Base-by-base conservation (phyloP, 2,888 invertebrate genomes). In the Drosophila subquinaria region DNA sequence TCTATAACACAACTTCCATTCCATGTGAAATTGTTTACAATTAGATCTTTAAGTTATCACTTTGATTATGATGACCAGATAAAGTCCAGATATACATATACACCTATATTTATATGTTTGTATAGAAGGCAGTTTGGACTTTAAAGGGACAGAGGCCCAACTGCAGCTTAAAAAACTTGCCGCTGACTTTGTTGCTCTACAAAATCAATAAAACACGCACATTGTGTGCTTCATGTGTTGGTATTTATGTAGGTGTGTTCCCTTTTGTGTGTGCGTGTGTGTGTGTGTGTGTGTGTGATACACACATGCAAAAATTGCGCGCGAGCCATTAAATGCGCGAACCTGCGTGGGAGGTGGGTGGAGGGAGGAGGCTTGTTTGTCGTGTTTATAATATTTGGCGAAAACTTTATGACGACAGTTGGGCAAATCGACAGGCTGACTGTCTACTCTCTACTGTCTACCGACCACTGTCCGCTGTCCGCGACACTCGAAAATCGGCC, bases 121-220 rank as follows among this genome's bases (percentile, higher is more conserved):
- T 15, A 40, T 40, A 38, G 23, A 35, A 5, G 17, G 0, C 5
- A 5, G 11, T 15, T 11, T 1, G 17, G 8, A 1, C 17, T 43
- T 20, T 20, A 20, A 43, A 11, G 11, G 20, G 43, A 15, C 36
- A 5, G 5, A 43, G 42, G 47, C 15, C 10, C 36, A 45, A 45
- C 60, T 78, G 65, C 53, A 57, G 75, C 45, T 65, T 65, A 38
- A 61, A 64, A 52, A n/a, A 68, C 48, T 64, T 72, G 68, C 55
- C 45, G 64, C 42, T 53, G 52, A 50, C 59, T 74, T 68, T 75
- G 78, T 66, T 71, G 73, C 64, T 72, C 62, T 62, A 84, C 69
- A 84, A 86, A 86, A 86, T 86, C 85, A 79, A 86, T 86, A 86
- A 70, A 76, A 74, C 81, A 79, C 82, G 57, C 83, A 74, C 62